Percentiles rank a stretch among this genome's conserved stretches.
Conservation (phyloP, 2,113 vertebrate species). For the Pangasianodon gigas region DNA sequence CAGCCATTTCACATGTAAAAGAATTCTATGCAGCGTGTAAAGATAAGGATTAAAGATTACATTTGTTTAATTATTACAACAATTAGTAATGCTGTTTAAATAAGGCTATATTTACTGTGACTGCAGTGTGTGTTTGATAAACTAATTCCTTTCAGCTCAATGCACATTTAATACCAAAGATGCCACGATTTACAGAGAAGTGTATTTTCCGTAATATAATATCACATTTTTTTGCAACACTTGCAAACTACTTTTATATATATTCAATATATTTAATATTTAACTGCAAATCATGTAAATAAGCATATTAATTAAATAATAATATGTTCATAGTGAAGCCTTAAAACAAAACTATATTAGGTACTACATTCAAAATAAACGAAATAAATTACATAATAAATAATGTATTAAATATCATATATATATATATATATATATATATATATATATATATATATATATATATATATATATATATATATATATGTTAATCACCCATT, state of each 20-base stretch:
- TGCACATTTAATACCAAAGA: background rate
- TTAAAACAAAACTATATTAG: background rate
- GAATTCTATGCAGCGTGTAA: background rate
- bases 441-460: no score
- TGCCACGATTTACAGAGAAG: background rate
- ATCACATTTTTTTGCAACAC: background rate
- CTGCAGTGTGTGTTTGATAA: background rate
- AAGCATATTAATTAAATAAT: background rate
- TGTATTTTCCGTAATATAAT: background rate
- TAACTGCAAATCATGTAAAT: background rate
- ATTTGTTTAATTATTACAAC: slow-evolving; percentile 3
- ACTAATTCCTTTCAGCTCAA: background rate
- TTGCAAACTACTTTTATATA: background rate
- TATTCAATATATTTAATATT: background rate
- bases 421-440: background rate
- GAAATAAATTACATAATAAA: background rate
- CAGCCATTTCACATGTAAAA: slow-evolving; percentile 35
- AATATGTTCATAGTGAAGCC: background rate
- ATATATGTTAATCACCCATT: background rate
- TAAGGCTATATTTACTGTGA: background rate
- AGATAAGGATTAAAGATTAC: background rate
- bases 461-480: no score
- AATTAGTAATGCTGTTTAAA: background rate
- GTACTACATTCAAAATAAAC: background rate
- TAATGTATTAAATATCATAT: background rate